Conservation (phyloP, 1,140 invertebrate genomes). For the Solen grandis region DNA sequence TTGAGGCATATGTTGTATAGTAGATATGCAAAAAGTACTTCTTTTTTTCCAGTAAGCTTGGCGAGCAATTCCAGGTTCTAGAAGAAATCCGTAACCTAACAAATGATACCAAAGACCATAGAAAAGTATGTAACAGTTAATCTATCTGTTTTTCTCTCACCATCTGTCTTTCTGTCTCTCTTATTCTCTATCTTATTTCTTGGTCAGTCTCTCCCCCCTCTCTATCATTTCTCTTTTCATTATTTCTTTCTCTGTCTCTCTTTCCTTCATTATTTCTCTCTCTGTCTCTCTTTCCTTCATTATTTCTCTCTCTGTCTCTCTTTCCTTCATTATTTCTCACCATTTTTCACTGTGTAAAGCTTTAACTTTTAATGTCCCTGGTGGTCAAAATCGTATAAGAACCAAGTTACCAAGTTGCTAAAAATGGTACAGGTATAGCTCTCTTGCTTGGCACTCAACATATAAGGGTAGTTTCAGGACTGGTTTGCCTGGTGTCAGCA, state of each 20-base stretch:
- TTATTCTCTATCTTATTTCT: conserved; percentile 12
- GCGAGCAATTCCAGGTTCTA: background rate
- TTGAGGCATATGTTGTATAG: background rate
- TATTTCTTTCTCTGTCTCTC: background rate
- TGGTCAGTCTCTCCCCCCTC: background rate
- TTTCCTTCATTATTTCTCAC: conserved; percentile 8
- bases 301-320: background rate
- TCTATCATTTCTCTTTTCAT: conserved; percentile 1
- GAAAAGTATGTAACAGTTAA: background rate
- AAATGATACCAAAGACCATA: background rate
- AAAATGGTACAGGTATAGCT: too few relatives aligned
- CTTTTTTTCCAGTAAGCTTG: background rate
- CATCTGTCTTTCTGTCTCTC: conserved; percentile 10
- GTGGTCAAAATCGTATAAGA: background rate
- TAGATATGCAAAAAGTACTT: background rate
- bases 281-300: background rate
- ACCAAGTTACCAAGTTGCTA: background rate
- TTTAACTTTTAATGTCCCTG: background rate
- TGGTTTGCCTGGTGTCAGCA: too few relatives aligned
- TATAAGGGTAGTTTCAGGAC: too few relatives aligned
- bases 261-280: background rate
- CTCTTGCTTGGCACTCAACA: too few relatives aligned
- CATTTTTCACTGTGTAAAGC: background rate
- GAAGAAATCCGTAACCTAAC: background rate
- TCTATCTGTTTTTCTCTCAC: conserved; percentile 3